Percentiles rank a stretch among this genome's conserved stretches.
Conservation (phyloP, 1,140 invertebrate genomes). For the Papilio helenus region DNA sequence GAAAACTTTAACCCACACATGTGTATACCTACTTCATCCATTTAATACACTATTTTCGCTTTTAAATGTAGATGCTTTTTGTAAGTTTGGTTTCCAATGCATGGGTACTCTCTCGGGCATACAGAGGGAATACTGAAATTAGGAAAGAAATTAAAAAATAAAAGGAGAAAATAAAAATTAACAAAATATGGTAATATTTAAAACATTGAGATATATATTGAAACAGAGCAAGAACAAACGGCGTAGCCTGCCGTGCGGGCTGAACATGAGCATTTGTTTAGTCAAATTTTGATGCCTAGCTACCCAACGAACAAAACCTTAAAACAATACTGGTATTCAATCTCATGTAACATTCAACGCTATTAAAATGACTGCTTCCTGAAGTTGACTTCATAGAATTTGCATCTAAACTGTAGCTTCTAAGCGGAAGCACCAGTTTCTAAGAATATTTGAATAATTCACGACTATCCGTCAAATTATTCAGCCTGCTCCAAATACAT, state of each 20-base stretch:
- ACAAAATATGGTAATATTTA: constrained; percentile 28
- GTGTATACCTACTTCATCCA: constrained; percentile 78
- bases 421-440: background rate
- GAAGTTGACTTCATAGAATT: constrained; percentile 11
- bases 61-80: constrained; percentile 81
- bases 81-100: constrained; percentile 82
- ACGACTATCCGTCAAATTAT: background rate
- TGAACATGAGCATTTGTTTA: background rate
- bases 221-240: constrained; percentile 26
- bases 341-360: background rate
- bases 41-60: constrained; percentile 82
- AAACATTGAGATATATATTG: constrained; percentile 19
- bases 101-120: constrained; percentile 83
- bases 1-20: constrained; percentile 62
- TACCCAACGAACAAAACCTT: background rate
- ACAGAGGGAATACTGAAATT: constrained; percentile 83
- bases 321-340: background rate
- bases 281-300: constrained; percentile 23
- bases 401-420: constrained; percentile 13
- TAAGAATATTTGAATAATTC: constrained; percentile 27
- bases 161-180: constrained; percentile 61
- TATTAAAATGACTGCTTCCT: background rate
- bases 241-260: constrained; percentile 18
- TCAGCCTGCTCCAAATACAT: background rate
- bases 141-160: constrained; percentile 80